Evolutionary conservation across 2,888 invertebrate species (phyloP), one percentile per base, ranked within the genome.

Genomic region (Brassicogethes aeneus): DNA sequence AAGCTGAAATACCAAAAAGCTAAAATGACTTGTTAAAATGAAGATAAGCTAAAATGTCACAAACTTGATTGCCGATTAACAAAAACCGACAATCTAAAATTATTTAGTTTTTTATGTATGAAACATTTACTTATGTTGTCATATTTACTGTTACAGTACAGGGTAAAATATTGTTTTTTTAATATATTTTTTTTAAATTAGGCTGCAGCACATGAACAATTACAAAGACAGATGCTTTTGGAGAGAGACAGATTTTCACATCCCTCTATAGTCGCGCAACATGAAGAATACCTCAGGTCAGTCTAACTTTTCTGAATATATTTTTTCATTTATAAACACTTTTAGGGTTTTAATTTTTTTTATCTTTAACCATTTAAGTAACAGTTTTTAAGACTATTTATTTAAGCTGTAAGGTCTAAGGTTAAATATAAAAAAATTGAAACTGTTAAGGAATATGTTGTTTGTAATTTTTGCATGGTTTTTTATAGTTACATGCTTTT

Each of bases 171-270:
- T 33, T 7, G n/a, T 14, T 35, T 5, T 14, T 35, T 13, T 15
- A 14, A 14, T 7, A 14, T 35, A n/a, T 35, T 15, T 15, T 35
- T 35, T 15, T 14, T 15, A 14, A 23, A 23, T 55, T 79, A 84
- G 66, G 80, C 78, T 51, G 84, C 82, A 29, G 87, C 88, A 48
- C 88, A 89, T 61, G 90, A 90, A 66, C 88, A 88, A 63, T 70
- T 90, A 48, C 88, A 89, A 68, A 77, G 90, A 51, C 89, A 90
- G 62, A 74, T 90, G 68, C 71, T 89, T 67, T 61, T 90, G 69
- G 90, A 90, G 66, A 75, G 90, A 48, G 89, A 90, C 62, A 75
- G 86, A 50, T 79, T 76, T 60, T 76, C 73, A 34, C 80, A 80
- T 59, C 76, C 78, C 31, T 75, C 76, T 16, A 69, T 80, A 44